Base-by-base conservation (phyloP, 2,113 vertebrate species). In the Sialia sialis region DNA sequence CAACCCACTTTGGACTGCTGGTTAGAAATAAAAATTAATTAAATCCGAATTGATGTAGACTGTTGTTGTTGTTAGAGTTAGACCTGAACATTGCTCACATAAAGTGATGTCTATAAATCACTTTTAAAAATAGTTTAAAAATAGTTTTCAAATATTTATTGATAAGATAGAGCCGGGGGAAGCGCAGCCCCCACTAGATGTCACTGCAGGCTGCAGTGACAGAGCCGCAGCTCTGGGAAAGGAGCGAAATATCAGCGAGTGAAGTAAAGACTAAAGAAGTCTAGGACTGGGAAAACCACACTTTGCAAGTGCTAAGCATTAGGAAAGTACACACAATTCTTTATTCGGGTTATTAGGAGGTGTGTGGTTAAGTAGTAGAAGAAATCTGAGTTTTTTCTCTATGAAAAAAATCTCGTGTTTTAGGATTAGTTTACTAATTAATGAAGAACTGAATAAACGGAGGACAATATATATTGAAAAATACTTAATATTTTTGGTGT, bases 111-210 rank as follows among this genome's bases (percentile, higher is more conserved):
- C 39, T 20, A 22, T 4, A 43, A 26, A 18, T 29, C 56, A 56
- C 13, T 52, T 66, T 22, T 2, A 7, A 32, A 55, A 54, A 13
- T 3, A 15, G 6, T 10, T 9, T 39, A 13, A 39, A 39, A 39
- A 39, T 39, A 39, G 39, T 39, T 39, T 39, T 39, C 6, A 39
- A 39, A 39, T 39, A 12, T 55, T 68, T 54, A 14, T 27, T 22
- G 11, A 6, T 17, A 7, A n/a, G 63, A 43, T 3, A 1, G 5
- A 7, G 21, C 56, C 0, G 54, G 14, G 30, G 66, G 55, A 32
- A 17, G 56, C 19, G 10, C 39, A 19, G 32, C 13, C 60, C 79
- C 76, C 98, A 90, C 97, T 96, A 97, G 98, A 92, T 98, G 98
- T 96, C 98, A 95, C 93, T 96, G 90, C 81, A 98, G 97, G 94